A percentile compares a stretch with the other conserved stretches of the same genome.
Conservation (phyloP, 2,888 invertebrate species). For the Psylliodes chrysocephalus region DNA sequence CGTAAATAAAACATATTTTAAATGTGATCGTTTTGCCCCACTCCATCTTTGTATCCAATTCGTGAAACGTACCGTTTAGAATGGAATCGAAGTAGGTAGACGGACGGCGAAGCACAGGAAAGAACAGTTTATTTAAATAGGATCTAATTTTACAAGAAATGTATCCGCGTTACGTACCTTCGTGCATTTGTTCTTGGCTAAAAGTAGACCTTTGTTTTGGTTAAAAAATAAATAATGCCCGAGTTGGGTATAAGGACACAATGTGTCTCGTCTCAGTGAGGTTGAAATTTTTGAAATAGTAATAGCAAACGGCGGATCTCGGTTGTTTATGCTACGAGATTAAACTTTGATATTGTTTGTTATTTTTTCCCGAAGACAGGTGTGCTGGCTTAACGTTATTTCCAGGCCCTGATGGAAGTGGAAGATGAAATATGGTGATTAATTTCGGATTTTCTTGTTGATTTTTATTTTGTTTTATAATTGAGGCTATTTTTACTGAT, state of each 20-base stretch:
- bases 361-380: slow-evolving; percentile 40
- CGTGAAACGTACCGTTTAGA: background rate
- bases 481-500: slow-evolving; percentile 1
- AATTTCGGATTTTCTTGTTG: background rate
- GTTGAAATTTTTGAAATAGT: slow-evolving; percentile 31
- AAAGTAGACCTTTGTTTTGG: slow-evolving; percentile 53
- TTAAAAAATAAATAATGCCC: slow-evolving; percentile 57
- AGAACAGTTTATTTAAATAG: slow-evolving; percentile 46
- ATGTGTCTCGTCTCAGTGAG: slow-evolving; percentile 25
- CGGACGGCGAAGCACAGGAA: slow-evolving; percentile 40
- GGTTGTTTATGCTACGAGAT: slow-evolving; percentile 38
- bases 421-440: slow-evolving; percentile 18
- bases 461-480: slow-evolving; percentile 9
- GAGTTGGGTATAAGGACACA: slow-evolving; percentile 50
- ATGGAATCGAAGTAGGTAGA: slow-evolving; percentile 37
- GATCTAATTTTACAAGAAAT: slow-evolving; percentile 43
- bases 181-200: slow-evolving; percentile 48
- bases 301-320: slow-evolving; percentile 41
- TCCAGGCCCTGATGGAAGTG: background rate
- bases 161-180: slow-evolving; percentile 41
- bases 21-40: too few relatives aligned
- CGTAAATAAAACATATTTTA: too few relatives aligned
- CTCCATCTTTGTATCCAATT: too few relatives aligned
- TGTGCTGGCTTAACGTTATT: slow-evolving; percentile 36
- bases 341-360: slow-evolving; percentile 42